phyloP scores from a whole-genome alignment of 92 coral and sea anemone genomes.

The Micromussa lordhowensis region DNA sequence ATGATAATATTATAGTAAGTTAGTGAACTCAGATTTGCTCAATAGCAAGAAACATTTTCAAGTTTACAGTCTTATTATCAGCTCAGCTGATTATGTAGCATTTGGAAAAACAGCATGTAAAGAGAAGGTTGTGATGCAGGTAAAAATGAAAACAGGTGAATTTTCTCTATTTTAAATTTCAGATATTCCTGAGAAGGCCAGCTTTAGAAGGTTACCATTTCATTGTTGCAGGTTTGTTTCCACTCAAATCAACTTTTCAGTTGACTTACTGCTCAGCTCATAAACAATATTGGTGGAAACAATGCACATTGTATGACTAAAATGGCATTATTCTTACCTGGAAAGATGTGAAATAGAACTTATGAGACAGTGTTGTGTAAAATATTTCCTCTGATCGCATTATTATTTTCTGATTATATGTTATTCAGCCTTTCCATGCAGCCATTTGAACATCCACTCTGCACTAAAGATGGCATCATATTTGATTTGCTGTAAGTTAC shows the following conservation, averaged over 20 bases:
- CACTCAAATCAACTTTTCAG: neutral
- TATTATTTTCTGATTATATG: neutral
- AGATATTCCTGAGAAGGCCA: slow-evolving; percentile 92
- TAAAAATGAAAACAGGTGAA: neutral
- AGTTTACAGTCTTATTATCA: no score
- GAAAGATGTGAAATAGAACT: neutral
- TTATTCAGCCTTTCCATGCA: slow-evolving; percentile 87
- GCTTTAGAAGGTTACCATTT: slow-evolving; percentile 96
- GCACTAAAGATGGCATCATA: slow-evolving; percentile 94
- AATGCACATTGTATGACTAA: no score
- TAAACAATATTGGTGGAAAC: neutral
- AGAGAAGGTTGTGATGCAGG: no score
- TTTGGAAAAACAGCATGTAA: no score
- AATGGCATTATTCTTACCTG: neutral
- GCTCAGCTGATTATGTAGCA: no score
- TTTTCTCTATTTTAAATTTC: slow-evolving; percentile 11
- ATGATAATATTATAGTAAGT: no score
- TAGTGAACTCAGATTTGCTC: no score
- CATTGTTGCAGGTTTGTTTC: slow-evolving; percentile 82
- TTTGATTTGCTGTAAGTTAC: slow-evolving; percentile 94
- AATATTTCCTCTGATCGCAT: neutral
- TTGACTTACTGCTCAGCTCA: neutral
- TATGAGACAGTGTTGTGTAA: neutral
- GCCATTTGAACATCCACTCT: slow-evolving; percentile 97
- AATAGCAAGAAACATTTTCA: no score